Evolutionary conservation across 2,888 invertebrate species (phyloP), one percentile per base, ranked within the genome.

Genomic region (Geotrupes spiniger): DNA sequence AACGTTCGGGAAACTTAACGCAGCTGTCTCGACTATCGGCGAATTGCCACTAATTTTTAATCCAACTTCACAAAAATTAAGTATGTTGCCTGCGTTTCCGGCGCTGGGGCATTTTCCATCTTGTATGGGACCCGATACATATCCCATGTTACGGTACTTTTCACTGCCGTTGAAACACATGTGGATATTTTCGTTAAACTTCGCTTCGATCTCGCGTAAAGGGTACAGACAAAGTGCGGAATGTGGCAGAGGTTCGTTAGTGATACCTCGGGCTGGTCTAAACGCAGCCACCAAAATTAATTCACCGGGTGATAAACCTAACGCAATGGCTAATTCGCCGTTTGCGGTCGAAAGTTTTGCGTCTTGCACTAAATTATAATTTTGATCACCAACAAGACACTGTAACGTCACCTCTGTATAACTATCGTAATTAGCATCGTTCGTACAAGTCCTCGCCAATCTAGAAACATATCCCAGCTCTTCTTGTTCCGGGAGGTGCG

Each of bases 111-210:
- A 94, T 69, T 90, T 88, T 15, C 92, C 92, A 75, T 93, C 92
- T 63, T 90, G 85, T 63, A 94, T 91, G 63, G 89, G 88, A 6
- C 92, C 92, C 54, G 92, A 95, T 69, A 92, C 88, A 72, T 92
- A 92, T 12, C 87, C 92, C 85, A 91, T 87, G 67, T 89, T 93
- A 38, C 96, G 84, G 68, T 93, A 90, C 68, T 90, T 92, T 59
- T 91, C 90, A 61, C 89, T 90, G 25, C 96, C 96, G 73, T 94
- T 92, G 71, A 96, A 96, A 75, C 98, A 98, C 85, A 92, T 89
- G 71, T 95, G 94, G 62, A 97, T 94, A 76, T 97, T 98, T 73
- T 94, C 91, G 68, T 91, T 92, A 73, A 98, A 98, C 71, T 90
- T 90, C 58, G 86, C 85, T 70, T 94, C 92, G 62, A 97, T 91